These are phyloP conservation scores for Corythoichthys intestinalis DNA, from an alignment of 2,113 vertebrate genomes.

Conservation along the genomic window DNA sequence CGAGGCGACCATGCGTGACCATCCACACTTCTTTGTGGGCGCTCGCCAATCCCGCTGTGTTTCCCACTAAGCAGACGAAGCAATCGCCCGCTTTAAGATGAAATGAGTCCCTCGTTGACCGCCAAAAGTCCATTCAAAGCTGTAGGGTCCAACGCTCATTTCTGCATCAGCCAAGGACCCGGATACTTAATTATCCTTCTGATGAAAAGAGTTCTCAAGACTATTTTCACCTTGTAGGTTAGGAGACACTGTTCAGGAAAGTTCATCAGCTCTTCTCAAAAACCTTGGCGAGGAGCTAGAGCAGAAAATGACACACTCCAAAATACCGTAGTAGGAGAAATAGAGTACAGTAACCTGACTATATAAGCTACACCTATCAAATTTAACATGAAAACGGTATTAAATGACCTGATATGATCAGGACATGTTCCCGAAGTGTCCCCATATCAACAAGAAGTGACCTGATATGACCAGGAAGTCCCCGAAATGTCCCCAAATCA, in stretches of 20 bases:
- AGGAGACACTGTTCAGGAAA: neutral
- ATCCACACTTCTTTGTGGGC: neutral
- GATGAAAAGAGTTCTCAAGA: neutral
- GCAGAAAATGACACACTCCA: neutral
- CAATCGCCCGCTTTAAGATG: neutral
- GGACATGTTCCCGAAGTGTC: too few relatives aligned
- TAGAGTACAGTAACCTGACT: too few relatives aligned
- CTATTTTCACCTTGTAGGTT: neutral
- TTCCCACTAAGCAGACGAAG: neutral
- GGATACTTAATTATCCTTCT: neutral
- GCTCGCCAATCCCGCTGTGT: neutral
- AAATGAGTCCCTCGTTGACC: neutral
- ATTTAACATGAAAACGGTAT: too few relatives aligned
- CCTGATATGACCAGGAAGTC: too few relatives aligned
- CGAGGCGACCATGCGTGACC: neutral
- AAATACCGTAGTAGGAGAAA: neutral
- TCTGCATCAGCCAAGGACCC: too few relatives aligned
- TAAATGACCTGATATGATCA: too few relatives aligned
- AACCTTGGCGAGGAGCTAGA: neutral
- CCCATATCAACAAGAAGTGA: too few relatives aligned
- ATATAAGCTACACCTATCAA: too few relatives aligned
- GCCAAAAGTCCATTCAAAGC: neutral
- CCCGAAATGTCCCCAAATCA: too few relatives aligned
- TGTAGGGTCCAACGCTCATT: neutral
- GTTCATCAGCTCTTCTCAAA: neutral